Evolutionary conservation across 2,113 vertebrate genomes (phyloP), one percentile per base, ranked within the genome.

Genomic region (Notiomystis cincta): DNA sequence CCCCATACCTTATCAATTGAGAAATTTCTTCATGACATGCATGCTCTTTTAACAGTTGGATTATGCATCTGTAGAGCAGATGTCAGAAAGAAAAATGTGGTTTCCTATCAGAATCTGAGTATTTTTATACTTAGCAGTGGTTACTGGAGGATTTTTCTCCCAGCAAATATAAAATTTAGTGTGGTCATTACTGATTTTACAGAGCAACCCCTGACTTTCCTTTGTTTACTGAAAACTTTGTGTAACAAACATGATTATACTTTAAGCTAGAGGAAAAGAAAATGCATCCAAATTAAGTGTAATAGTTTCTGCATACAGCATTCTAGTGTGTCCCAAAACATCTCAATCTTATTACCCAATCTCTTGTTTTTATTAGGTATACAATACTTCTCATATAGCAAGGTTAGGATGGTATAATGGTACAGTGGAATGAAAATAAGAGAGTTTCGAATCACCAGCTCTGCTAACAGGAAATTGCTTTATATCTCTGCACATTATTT

Each of bases 401-500:
- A 47, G 15, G 10, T 69, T 57, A 24, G 24, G 31, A 38, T 54
- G 9, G 7, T 44, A 22, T 24, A 57, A 85, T 8, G 5, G 15
- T 16, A 57, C 7, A 25, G 16, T 35, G 25, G 17, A 82, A 66
- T 38, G 17, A 42, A 66, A 53, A 6, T 21, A 9, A 60, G 25
- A 60, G 45, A 56, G 11, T 33, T 87, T 77, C 64, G 28, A 25
- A 40, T 64, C 42, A 72, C 8, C 10, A 28, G 20, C 10, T 22
- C 6, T 42, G 10, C 58, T 81, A 54, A 86, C 87, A 79, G 64
- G 82, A 93, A 69, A 60, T 75, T 67, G 58, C 62, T 97, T 93
- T 8, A 87, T 96, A 75, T 31, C 21, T 83, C 13, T 35, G 58
- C 44, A 53, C 80, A 71, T 70, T 67, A 96, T 96, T 96, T 93